A percentile compares a stretch with the other conserved stretches of the same genome.
These are phyloP conservation scores for Oryzias curvinotus DNA, from an alignment of 2,113 vertebrate species.

Conservation along the genomic window DNA sequence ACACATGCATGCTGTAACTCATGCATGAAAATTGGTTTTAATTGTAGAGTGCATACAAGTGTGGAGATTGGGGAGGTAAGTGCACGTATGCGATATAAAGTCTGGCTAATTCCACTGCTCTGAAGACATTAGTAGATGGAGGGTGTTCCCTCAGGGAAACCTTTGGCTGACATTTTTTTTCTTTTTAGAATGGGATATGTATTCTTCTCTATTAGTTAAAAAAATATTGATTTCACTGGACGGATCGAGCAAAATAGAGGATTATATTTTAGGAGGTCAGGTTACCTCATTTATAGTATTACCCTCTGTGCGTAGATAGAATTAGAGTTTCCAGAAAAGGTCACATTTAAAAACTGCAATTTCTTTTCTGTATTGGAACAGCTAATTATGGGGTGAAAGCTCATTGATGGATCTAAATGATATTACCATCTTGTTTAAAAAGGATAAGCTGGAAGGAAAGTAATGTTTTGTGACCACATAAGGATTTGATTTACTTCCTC, in stretches of 20 bases:
- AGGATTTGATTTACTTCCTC: background rate
- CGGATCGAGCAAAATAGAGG: slow-evolving; percentile 16
- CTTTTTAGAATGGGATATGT: slow-evolving; percentile 19
- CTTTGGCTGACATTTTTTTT: slow-evolving; percentile 24
- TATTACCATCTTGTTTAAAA: background rate
- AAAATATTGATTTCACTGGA: slow-evolving; percentile 52
- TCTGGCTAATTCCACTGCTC: slow-evolving; percentile 40
- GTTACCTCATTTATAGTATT: slow-evolving; percentile 16
- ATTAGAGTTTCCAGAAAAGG: slow-evolving; percentile 40
- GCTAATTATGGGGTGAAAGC: slow-evolving; percentile 10
- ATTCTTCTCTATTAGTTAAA: slow-evolving; percentile 35
- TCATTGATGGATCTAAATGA: background rate
- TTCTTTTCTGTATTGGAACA: slow-evolving; percentile 24
- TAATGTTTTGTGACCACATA: background rate
- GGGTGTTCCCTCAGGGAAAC: slow-evolving; percentile 30
- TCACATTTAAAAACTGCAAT: slow-evolving; percentile 31
- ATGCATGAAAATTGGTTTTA: background rate
- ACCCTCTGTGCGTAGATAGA: slow-evolving; percentile 8
- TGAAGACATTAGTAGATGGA: slow-evolving; percentile 26
- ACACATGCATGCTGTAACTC: background rate
- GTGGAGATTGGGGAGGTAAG: slow-evolving; percentile 17
- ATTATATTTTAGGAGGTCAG: slow-evolving; percentile 37
- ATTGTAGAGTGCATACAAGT: slow-evolving; percentile 19
- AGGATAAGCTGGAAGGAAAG: background rate
- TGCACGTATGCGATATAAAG: slow-evolving; percentile 37